phyloP scores from a whole-genome alignment of 1,140 invertebrate genomes.

The Aphidius ervi region DNA sequence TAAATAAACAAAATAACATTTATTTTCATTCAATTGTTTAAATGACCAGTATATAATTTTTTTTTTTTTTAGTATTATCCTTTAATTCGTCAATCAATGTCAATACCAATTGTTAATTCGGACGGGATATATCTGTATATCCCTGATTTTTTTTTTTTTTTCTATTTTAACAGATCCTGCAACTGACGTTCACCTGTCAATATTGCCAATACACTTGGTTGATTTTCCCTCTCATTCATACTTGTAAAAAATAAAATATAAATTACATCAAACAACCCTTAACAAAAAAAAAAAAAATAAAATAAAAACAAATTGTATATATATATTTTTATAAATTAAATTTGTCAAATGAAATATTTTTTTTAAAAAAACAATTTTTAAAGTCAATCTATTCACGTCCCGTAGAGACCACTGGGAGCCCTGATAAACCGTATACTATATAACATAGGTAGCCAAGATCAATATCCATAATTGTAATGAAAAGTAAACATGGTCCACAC shows the following conservation, averaged over 20 bases:
- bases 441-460: slow-evolving; percentile 12
- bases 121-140: too few relatives aligned
- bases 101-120: slow-evolving; percentile 4
- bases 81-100: slow-evolving; percentile 13
- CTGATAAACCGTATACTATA: slow-evolving; percentile 14
- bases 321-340: not conserved
- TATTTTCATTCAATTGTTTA: too few relatives aligned
- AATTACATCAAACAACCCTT: not conserved
- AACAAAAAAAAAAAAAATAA: not conserved
- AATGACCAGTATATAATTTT: too few relatives aligned
- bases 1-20: too few relatives aligned
- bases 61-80: slow-evolving; percentile 1
- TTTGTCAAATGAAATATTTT: not conserved
- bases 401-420: slow-evolving; percentile 12
- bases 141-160: too few relatives aligned
- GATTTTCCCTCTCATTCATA: not conserved
- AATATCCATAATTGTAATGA: slow-evolving; percentile 25
- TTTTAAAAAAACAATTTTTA: slow-evolving; percentile 16
- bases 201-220: slow-evolving; percentile 10
- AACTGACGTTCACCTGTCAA: slow-evolving; percentile 12
- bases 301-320: not conserved
- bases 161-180: not conserved
- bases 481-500: slow-evolving; percentile 24
- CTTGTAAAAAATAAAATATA: not conserved
- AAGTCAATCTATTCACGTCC: slow-evolving; percentile 22